Evolutionary conservation across 2,113 vertebrate genomes (phyloP).

Genomic region (Thymallus thymallus): DNA sequence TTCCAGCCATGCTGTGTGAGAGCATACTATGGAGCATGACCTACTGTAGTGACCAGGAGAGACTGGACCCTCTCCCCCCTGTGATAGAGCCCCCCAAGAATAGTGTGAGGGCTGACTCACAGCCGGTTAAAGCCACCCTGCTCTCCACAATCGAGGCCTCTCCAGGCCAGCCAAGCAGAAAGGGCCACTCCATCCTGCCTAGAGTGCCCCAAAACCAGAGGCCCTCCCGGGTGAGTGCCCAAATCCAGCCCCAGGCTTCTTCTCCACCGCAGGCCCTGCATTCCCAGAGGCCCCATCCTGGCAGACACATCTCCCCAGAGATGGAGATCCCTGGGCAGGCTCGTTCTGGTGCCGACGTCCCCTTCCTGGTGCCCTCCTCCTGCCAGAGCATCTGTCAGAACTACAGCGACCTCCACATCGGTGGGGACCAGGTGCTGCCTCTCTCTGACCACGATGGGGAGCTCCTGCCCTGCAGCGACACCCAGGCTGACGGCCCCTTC

Average conservation of each 20-base stretch:
- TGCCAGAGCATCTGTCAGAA: constrained; percentile 95
- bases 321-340: constrained; percentile 64
- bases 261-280: constrained; percentile 36
- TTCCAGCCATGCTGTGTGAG: constrained; percentile 89
- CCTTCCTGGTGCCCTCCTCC: constrained; percentile 89
- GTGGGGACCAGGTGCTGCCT: constrained; percentile 89
- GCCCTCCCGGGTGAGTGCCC: not conserved
- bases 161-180: constrained; percentile 56
- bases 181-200: constrained; percentile 40
- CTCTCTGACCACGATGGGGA: constrained; percentile 71
- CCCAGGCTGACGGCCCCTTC: constrained; percentile 67
- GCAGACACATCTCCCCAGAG: constrained; percentile 65
- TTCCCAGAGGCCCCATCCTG: not conserved
- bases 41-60: constrained; percentile 63
- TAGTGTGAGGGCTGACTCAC: constrained; percentile 35
- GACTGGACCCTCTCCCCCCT: constrained; percentile 21
- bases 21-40: constrained; percentile 81
- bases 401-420: constrained; percentile 93
- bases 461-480: constrained; percentile 69
- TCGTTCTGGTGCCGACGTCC: constrained; percentile 63
- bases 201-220: not conserved
- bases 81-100: constrained; percentile 12
- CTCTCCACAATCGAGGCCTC: constrained; percentile 25
- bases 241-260: constrained; percentile 25
- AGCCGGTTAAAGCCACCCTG: constrained; percentile 52